Percentiles rank a stretch among this genome's conserved stretches.
phyloP scores from a whole-genome alignment of 2,797 vertebrate genomes.

The Poeciliopsis gracilis region DNA sequence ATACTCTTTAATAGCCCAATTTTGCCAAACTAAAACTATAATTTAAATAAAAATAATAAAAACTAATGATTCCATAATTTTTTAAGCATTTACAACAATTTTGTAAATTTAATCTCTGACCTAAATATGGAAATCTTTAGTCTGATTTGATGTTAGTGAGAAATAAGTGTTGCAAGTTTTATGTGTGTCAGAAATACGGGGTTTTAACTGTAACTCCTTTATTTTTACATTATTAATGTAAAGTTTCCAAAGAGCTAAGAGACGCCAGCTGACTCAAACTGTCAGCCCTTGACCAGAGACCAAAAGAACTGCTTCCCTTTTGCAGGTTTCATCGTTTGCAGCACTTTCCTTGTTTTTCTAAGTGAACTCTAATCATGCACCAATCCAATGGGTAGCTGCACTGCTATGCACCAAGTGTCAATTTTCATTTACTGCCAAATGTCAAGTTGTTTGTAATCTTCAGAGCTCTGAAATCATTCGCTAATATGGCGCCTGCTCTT shows the following conservation, averaged over 20 bases:
- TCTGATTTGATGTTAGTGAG: not conserved
- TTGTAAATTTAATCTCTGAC: not conserved
- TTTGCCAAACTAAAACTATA: not conserved
- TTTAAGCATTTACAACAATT: not conserved
- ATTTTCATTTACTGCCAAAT: slow-evolving; percentile 62
- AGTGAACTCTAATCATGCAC: slow-evolving; percentile 41
- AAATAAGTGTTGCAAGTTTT: not conserved
- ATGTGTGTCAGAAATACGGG: not conserved
- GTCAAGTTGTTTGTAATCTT: slow-evolving; percentile 70
- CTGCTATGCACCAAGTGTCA: slow-evolving; percentile 20
- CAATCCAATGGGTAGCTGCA: slow-evolving; percentile 29
- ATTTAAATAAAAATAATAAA: not conserved
- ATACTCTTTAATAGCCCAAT: not conserved
- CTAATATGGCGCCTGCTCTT: slow-evolving; percentile 44
- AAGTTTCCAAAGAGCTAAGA: slow-evolving; percentile 13
- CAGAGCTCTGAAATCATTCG: slow-evolving; percentile 42
- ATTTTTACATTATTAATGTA: not conserved
- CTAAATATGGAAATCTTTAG: not conserved
- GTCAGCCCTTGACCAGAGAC: not conserved
- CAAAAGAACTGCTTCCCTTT: slow-evolving; percentile 18
- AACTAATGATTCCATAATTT: not conserved
- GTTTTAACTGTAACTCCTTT: not conserved
- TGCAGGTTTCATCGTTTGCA: slow-evolving; percentile 30
- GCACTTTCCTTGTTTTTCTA: slow-evolving; percentile 31
- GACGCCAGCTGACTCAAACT: slow-evolving; percentile 12